Evolutionary conservation across 2,113 vertebrate species (phyloP).

Genomic region (Syrmaticus mikado): DNA sequence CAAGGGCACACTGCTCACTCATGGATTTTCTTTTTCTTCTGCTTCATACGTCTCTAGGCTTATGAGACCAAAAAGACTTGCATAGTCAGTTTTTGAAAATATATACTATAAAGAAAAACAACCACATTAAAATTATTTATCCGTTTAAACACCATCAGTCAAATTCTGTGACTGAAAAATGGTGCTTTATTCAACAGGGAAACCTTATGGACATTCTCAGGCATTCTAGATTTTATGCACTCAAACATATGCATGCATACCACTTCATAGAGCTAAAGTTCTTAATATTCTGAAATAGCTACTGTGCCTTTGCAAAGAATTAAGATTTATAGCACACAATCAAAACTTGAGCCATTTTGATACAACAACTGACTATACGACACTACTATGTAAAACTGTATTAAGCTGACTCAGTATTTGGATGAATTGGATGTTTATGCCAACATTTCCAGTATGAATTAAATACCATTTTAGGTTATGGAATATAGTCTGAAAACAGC

Average conservation of each 20-base stretch:
- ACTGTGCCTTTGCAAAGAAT: neutral
- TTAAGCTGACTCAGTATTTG: neutral
- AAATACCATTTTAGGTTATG: neutral
- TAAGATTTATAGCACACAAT: neutral
- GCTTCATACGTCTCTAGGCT: neutral
- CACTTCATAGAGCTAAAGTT: neutral
- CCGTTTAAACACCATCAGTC: neutral
- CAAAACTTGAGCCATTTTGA: neutral
- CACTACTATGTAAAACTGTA: neutral
- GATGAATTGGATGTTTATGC: neutral
- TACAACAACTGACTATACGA: neutral
- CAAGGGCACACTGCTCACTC: neutral
- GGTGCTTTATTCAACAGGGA: neutral
- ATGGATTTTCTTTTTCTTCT: neutral
- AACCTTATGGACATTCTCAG: neutral
- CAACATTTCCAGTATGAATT: neutral
- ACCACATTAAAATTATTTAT: neutral
- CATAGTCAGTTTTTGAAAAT: neutral
- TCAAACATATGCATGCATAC: neutral
- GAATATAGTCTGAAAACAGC: neutral
- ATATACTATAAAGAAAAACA: neutral
- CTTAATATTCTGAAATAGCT: rapidly evolving
- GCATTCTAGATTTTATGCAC: neutral
- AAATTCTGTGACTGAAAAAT: neutral
- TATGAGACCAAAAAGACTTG: neutral